Base-by-base conservation (phyloP, 64 coral and sea anemone species). In the Stichodactyla mertensii region DNA sequence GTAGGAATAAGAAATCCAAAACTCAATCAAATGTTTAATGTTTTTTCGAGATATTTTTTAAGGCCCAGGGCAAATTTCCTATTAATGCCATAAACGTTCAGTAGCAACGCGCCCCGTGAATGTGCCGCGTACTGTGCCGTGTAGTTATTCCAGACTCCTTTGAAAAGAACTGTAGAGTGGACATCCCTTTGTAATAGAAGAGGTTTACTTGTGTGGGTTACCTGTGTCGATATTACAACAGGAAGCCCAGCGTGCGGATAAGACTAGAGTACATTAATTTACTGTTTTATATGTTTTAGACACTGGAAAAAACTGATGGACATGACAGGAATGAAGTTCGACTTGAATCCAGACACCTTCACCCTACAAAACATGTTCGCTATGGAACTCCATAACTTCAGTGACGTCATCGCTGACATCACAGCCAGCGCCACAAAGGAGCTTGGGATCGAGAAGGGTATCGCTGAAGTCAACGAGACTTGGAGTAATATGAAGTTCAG, bases 281-380 rank as follows among this genome's bases (percentile, higher is more conserved):
- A 58, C 14, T 58, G 56, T 11, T 11, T 58, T 58, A 9, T 14
- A 10, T 22, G 20, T 86, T 53, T 23, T 57, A 98, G 95, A 19
- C 95, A 98, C 52, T 98, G 95, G 95, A 98, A 98, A 86, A 99
- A 99, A 67, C 78, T 99, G 6, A 99, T 99, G 97, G 97, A 99
- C 83, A 89, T 99, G 97, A 99, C 97, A 0, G 97, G 97, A 16
- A 99, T 99, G 97, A 95, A 99, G 82, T 99, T 99, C 66, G 97
- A 99, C 64, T 88, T 99, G 19, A 99, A 99, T 36, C 97, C 97
- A 0, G 97, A 99, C 52, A 92, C 97, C 64, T 99, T 99, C 88
- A 99, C 97, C 12, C 88, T 99, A 24, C 97, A 99, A 57, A 99
- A 99, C 88, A 99, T 99, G 97, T 99, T 99, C 54, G 93, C 97